Evolutionary conservation across 2,797 vertebrate genomes (phyloP).

Genomic region (Hafferia zeledoni): DNA sequence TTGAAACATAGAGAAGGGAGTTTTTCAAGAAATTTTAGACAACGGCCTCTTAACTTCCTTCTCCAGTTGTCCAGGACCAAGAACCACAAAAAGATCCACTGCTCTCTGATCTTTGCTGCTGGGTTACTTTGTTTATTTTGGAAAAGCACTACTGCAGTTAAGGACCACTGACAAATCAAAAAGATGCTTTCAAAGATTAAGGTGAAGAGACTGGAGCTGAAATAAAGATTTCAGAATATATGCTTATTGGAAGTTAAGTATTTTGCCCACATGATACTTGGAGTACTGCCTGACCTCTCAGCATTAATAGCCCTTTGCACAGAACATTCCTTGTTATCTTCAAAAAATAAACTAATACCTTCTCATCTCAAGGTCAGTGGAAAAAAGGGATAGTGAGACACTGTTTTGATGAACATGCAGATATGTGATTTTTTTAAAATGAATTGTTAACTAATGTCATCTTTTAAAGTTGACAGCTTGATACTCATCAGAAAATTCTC

Average conservation of each 20-base stretch:
- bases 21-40: neutral
- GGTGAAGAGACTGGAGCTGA: neutral
- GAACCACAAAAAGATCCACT: neutral
- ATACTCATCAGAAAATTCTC: neutral
- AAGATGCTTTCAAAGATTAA: neutral
- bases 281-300: conserved; percentile 24
- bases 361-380: conserved; percentile 16
- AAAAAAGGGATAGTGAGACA: neutral
- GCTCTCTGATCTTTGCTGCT: neutral
- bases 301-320: neutral
- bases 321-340: neutral
- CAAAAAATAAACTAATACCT: conserved; percentile 18
- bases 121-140: neutral
- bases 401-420: neutral
- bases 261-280: conserved; percentile 12
- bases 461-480: neutral
- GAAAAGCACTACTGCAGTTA: neutral
- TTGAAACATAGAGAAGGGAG: neutral
- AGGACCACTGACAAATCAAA: neutral
- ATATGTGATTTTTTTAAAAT: neutral
- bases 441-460: neutral
- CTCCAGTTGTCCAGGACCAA: neutral
- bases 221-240: conserved; percentile 9
- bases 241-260: conserved; percentile 23
- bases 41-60: neutral